Evolutionary conservation across 2,797 vertebrate genomes (phyloP), one percentile per base, ranked within the genome.

Genomic region (Sebastes matsubarae): DNA sequence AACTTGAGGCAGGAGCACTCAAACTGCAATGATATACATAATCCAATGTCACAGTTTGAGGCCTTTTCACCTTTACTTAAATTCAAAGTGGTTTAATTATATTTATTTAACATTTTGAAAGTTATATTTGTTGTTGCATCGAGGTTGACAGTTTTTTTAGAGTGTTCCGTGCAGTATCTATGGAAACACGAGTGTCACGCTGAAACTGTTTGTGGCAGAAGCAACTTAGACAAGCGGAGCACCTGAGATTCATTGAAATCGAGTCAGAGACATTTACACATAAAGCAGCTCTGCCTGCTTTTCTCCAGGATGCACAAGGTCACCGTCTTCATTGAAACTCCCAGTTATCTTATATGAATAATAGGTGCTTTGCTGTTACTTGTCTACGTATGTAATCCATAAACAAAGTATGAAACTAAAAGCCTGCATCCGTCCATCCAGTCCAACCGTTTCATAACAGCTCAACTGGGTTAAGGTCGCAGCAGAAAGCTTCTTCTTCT

Each of bases 291-390:
- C 30, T 1, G 2, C 9, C 22, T 68, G 38, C 7, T 55, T 71
- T 82, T 64, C 13, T 32, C 13, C 32, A 3, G 59, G n/a, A 72
- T n/a, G 10, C 18, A 42, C 77, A 68, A 78, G 57, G 58, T 83
- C 32, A 65, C 22, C 0, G n/a, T 38, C 60, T 58, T 30, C 5
- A 34, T 57, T 67, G 14, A 69, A 69, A 66, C 27, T 16, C 3
- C 20, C n/a, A 1, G 24, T 22, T 65, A 8, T n/a, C 59, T 10
- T 54, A 12, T 54, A 29, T 34, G 52, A 77, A 29, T 66, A 32
- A 22, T 18, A 18, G 20, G 4, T 11, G 3, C n/a, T 54, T 72
- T 1, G 10, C 25, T 73, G 18, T 12, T 72, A 29, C 4, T 50
- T 58, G 18, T 50, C 46, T 30, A 14, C 14, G 8, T 29, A 14